phyloP scores from a whole-genome alignment of 1,140 invertebrate species.

The Drosophila albomicans region DNA sequence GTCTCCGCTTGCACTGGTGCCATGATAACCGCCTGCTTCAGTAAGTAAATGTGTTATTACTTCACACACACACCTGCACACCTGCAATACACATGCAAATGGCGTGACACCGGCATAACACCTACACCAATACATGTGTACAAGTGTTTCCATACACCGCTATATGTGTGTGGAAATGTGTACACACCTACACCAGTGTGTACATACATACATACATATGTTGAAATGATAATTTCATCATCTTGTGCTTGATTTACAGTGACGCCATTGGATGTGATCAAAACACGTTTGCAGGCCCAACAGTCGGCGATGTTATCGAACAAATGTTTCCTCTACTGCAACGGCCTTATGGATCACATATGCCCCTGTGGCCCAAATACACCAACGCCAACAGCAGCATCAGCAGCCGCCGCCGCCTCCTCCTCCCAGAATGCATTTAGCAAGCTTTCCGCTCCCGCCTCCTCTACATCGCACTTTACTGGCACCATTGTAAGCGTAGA shows the following conservation, averaged over 20 bases:
- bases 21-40: slow-evolving; percentile 94
- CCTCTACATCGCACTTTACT: slow-evolving; percentile 92
- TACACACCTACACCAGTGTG: too few species aligned
- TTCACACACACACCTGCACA: background rate
- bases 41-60: slow-evolving; percentile 86
- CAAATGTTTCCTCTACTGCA: slow-evolving; percentile 98
- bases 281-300: slow-evolving; percentile 98
- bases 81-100: background rate
- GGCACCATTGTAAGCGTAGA: slow-evolving; percentile 94
- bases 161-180: background rate
- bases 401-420: background rate
- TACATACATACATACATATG: background rate
- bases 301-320: slow-evolving; percentile 89
- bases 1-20: slow-evolving; percentile 95
- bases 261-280: slow-evolving; percentile 99
- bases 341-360: slow-evolving; percentile 99
- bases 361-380: slow-evolving; percentile 91
- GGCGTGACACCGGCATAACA: background rate
- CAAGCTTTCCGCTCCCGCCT: slow-evolving; percentile 76
- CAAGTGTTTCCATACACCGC: background rate
- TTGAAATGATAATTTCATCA: slow-evolving; percentile 6
- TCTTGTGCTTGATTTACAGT: slow-evolving; percentile 87
- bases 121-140: background rate
- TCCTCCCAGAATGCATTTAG: slow-evolving; percentile 71
- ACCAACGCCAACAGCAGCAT: slow-evolving; percentile 53